These are phyloP conservation scores for Tiliacea aurago DNA, from an alignment of 2,888 invertebrate species.

Conservation along the genomic window DNA sequence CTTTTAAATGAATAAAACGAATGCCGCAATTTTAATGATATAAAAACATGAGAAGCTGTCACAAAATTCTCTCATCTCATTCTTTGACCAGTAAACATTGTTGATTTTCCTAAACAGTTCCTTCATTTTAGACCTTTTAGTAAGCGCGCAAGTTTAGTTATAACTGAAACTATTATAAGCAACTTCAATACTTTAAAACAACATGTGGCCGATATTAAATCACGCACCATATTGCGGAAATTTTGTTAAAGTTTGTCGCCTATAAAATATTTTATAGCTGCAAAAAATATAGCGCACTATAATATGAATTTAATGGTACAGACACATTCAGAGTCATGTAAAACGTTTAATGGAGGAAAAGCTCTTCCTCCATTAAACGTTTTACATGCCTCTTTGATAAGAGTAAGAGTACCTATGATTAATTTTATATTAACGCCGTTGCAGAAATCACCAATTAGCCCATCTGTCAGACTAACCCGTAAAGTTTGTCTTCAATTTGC, in stretches of 20 bases:
- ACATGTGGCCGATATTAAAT: slow-evolving; percentile 76
- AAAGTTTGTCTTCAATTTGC: too few relatives aligned
- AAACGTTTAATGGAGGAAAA: slow-evolving; percentile 39
- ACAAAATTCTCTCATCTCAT: neutral
- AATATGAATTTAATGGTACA: slow-evolving; percentile 60
- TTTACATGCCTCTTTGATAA: too few relatives aligned
- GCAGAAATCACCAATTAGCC: too few relatives aligned
- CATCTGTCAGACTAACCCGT: neutral
- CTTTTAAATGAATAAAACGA: neutral
- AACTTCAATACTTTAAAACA: slow-evolving; percentile 67
- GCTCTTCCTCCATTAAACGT: too few relatives aligned
- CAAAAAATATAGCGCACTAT: slow-evolving; percentile 62
- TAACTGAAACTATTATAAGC: slow-evolving; percentile 56
- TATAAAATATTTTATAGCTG: slow-evolving; percentile 72
- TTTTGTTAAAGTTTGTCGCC: slow-evolving; percentile 69
- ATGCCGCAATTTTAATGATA: neutral
- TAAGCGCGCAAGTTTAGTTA: slow-evolving; percentile 46
- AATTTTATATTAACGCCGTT: slow-evolving; percentile 1
- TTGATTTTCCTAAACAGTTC: neutral
- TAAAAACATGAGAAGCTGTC: neutral
- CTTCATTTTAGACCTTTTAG: slow-evolving; percentile 30
- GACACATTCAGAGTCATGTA: slow-evolving; percentile 38
- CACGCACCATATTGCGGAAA: slow-evolving; percentile 74
- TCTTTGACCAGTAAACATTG: neutral
- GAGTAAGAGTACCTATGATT: neutral